Base-by-base conservation (phyloP, 64 coral and sea anemone genomes). In the Stichodactyla helianthus region DNA sequence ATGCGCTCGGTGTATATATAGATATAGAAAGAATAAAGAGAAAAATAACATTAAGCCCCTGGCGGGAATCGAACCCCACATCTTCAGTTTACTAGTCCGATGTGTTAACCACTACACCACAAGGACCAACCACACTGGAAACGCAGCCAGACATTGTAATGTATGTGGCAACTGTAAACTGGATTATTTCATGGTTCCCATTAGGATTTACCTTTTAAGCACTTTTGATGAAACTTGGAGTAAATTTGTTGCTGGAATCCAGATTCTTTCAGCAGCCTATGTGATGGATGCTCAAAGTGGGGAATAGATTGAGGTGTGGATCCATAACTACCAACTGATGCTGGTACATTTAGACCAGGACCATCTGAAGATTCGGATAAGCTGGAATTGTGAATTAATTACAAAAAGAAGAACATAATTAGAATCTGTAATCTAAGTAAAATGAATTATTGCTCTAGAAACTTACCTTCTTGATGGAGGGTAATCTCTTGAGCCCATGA, bases 251-350 rank as follows among this genome's bases (percentile, higher is more conserved):
- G 96, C 9, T 93, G 94, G 63, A 98, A 98, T 50, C 96, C 96
- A 86, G 76, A 95, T 4, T 98, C 90, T 51, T 98, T 92, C 2
- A 98, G 85, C n/a, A 98, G 61, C 82, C 93, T 89, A 86, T 98
- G 96, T 15, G 96, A 98, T 22, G 96, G 96, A 89, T 98, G 96
- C 91, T 98, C 92, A 61, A 98, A 98, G 80, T 92, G 96, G 61
- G 96, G 96, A 70, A 98, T 95, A 31, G 93, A 94, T 26, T 95
- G 93, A 2, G 96, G 96, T 25, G 85, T 89, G 12, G 96, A 98
- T 17, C 96, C 96, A 92, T 90, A 98, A 71, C 89, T 92, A 26
- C 93, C 94, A 74, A 89, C 61, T 20, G 50, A 67, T 77, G 80
- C 86, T 44, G 82, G 51, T 52, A 14, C 23, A 11, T 8, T 53